A percentile compares a stretch with the other conserved stretches of the same genome.
phyloP scores from a whole-genome alignment of 2,113 vertebrate species.

The Mustela lutreola region DNA sequence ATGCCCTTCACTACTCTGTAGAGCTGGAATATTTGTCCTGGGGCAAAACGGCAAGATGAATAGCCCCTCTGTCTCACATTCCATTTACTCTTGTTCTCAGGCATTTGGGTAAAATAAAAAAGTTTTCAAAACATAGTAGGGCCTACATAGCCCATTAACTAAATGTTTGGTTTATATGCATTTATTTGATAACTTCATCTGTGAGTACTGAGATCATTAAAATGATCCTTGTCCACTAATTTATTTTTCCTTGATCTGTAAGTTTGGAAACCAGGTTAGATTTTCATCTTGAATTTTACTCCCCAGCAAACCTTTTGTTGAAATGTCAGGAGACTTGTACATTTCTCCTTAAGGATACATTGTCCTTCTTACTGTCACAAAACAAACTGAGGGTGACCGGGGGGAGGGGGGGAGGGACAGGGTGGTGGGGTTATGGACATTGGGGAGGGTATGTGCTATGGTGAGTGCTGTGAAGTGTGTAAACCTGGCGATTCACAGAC shows the following conservation, averaged over 20 bases:
- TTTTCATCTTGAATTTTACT: slow-evolving; percentile 41
- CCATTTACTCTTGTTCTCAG: background rate
- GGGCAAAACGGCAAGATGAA: background rate
- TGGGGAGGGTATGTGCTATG: too few relatives aligned
- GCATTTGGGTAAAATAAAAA: background rate
- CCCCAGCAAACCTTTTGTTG: background rate
- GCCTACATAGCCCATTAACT: background rate
- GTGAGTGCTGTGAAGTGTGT: too few relatives aligned
- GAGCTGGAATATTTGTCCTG: background rate
- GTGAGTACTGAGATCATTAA: background rate
- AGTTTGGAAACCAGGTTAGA: background rate
- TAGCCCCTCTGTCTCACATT: background rate
- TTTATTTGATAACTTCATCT: background rate
- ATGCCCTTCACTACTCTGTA: background rate
- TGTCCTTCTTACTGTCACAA: background rate
- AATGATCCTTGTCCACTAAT: slow-evolving; percentile 21
- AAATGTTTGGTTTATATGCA: background rate
- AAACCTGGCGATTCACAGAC: too few relatives aligned
- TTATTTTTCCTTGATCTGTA: slow-evolving; percentile 28
- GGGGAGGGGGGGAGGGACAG: too few relatives aligned
- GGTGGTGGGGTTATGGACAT: too few relatives aligned
- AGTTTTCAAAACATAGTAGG: background rate
- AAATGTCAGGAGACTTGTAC: background rate
- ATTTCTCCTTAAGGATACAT: background rate
- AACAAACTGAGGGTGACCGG: too few relatives aligned